Percentiles rank a stretch among this genome's conserved stretches.
Evolutionary conservation across 2,797 vertebrate genomes (phyloP).

Genomic region (Gymnothorax reevesii): DNA sequence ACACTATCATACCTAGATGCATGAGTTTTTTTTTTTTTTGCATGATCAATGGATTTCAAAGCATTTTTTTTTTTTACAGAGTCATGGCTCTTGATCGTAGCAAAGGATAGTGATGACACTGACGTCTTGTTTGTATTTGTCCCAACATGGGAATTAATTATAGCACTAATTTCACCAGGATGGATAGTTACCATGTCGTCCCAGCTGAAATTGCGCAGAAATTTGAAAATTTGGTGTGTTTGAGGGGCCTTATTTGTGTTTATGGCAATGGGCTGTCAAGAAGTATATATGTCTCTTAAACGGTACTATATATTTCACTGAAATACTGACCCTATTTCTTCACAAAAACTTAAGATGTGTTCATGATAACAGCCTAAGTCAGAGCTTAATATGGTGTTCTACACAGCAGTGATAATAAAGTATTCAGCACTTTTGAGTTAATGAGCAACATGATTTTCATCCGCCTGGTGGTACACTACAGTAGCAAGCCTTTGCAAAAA

Average conservation of each 20-base stretch:
- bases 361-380: constrained; percentile 27
- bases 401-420: not conserved
- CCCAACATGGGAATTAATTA: not conserved
- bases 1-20: no score
- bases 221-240: not conserved
- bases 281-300: constrained; percentile 17
- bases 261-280: constrained; percentile 20
- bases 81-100: no score
- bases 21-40: no score
- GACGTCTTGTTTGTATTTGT: not conserved
- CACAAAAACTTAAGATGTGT: not conserved
- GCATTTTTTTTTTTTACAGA: no score
- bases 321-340: not conserved
- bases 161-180: not conserved
- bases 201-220: not conserved
- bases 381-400: not conserved
- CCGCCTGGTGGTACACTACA: not conserved
- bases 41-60: no score
- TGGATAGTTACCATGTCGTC: not conserved
- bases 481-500: not conserved
- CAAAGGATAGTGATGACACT: no score
- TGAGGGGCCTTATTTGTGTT: constrained; percentile 9
- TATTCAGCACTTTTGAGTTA: not conserved
- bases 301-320: not conserved
- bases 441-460: not conserved